Evolutionary conservation across 2,797 vertebrate genomes (phyloP).

Genomic region (Peromyscus nudipes): DNA sequence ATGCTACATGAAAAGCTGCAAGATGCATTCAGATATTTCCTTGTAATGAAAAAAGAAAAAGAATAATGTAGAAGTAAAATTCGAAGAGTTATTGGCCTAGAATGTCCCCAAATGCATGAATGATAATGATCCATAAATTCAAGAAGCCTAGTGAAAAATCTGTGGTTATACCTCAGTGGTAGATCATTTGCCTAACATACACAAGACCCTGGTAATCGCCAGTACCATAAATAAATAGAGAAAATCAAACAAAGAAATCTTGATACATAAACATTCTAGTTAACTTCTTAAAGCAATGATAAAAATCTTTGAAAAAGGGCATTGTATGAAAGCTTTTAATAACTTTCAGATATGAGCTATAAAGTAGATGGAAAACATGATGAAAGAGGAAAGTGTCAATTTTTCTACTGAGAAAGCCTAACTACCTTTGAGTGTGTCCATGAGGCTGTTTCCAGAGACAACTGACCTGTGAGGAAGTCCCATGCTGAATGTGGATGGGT

Average conservation of each 20-base stretch:
- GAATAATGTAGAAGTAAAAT: not conserved
- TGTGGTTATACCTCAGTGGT: too few species aligned
- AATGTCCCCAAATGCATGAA: conserved; percentile 6
- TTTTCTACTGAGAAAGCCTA: not conserved
- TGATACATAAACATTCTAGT: not conserved
- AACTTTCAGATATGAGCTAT: not conserved
- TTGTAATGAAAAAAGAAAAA: not conserved
- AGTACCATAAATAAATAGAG: not conserved
- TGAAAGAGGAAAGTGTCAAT: not conserved
- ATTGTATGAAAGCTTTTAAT: not conserved
- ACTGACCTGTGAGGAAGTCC: not conserved
- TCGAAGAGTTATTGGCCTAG: not conserved
- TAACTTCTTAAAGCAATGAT: conserved; percentile 28
- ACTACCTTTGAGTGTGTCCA: not conserved
- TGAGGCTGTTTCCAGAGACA: not conserved
- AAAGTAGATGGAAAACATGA: not conserved
- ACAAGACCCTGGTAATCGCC: not conserved
- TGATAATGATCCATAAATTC: not conserved
- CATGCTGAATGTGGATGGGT: too few species aligned
- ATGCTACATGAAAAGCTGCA: not conserved
- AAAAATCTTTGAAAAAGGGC: not conserved
- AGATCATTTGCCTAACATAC: not conserved
- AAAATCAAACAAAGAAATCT: conserved; percentile 26
- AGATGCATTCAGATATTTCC: not conserved
- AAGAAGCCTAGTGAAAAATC: not conserved